Evolutionary conservation across 2,113 vertebrate genomes (phyloP).

Genomic region (Puntigrus tetrazona): DNA sequence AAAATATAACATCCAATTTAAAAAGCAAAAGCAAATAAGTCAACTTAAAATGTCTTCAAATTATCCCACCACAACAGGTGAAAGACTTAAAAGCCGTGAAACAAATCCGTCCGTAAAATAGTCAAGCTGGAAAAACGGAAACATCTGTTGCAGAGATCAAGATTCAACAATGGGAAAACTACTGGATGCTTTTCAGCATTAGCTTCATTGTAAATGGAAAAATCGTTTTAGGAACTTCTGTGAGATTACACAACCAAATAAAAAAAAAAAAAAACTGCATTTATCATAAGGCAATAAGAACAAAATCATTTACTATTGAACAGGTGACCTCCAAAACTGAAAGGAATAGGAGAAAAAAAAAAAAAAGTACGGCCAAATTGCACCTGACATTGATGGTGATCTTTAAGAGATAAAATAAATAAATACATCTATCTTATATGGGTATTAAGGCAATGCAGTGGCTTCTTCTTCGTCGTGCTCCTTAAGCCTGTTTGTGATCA

Average conservation of each 20-base stretch:
- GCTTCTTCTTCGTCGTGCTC: constrained; percentile 64
- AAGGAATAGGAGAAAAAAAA: background rate
- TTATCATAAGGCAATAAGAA: constrained; percentile 30
- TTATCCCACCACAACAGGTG: background rate
- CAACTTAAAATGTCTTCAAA: background rate
- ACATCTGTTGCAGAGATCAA: background rate
- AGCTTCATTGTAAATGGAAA: background rate
- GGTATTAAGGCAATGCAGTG: constrained; percentile 80
- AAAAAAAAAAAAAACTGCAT: constrained; percentile 23
- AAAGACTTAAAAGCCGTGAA: background rate
- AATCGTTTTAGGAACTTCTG: background rate
- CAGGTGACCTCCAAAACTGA: background rate
- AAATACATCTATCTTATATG: constrained; percentile 68
- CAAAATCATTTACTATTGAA: background rate
- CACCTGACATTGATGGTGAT: constrained; percentile 47
- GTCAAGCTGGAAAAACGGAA: background rate
- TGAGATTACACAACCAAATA: background rate
- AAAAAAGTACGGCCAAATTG: constrained; percentile 44
- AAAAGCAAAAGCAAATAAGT: background rate
- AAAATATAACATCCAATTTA: background rate
- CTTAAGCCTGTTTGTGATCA: constrained; percentile 43
- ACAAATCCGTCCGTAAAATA: constrained; percentile 12
- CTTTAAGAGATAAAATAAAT: constrained; percentile 68
- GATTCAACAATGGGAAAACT: background rate
- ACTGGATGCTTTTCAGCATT: background rate